Evolutionary conservation across 2,888 invertebrate species (phyloP).

Genomic region (Acronicta aceris): DNA sequence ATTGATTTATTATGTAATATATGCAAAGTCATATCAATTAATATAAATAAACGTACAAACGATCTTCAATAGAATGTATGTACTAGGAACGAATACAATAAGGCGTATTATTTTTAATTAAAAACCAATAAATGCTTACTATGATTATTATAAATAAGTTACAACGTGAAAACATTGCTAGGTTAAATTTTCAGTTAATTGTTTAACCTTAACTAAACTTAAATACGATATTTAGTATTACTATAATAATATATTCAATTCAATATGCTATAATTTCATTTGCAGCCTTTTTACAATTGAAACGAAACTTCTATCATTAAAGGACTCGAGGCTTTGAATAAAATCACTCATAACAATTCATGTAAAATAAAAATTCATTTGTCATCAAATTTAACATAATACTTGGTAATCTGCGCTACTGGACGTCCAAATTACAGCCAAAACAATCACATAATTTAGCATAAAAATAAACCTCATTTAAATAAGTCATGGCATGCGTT

Average conservation of each 20-base stretch:
- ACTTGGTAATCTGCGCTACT: background rate
- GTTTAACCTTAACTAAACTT: conserved; percentile 16
- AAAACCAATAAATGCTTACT: conserved; percentile 31
- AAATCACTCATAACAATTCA: background rate
- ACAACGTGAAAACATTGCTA: conserved; percentile 14
- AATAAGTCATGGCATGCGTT: conserved; percentile 35
- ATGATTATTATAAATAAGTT: conserved; percentile 31
- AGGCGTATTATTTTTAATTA: conserved; percentile 35
- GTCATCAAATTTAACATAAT: background rate
- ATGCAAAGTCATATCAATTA: conserved; percentile 27
- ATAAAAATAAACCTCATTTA: conserved; percentile 4
- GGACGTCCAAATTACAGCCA: conserved; percentile 30
- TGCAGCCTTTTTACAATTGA: conserved; percentile 12
- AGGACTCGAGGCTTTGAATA: background rate
- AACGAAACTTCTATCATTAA: background rate
- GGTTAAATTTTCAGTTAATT: conserved; percentile 10
- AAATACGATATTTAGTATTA: conserved; percentile 5
- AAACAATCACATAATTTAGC: conserved; percentile 18
- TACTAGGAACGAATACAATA: conserved; percentile 55
- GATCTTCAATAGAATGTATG: conserved; percentile 25
- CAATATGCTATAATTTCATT: conserved; percentile 1
- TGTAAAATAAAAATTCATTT: background rate
- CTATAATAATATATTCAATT: conserved; percentile 11
- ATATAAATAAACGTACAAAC: conserved; percentile 45
- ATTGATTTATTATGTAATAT: conserved; percentile 36